Conservation (phyloP, 1,140 invertebrate genomes). For the Drosophila arawakana region DNA sequence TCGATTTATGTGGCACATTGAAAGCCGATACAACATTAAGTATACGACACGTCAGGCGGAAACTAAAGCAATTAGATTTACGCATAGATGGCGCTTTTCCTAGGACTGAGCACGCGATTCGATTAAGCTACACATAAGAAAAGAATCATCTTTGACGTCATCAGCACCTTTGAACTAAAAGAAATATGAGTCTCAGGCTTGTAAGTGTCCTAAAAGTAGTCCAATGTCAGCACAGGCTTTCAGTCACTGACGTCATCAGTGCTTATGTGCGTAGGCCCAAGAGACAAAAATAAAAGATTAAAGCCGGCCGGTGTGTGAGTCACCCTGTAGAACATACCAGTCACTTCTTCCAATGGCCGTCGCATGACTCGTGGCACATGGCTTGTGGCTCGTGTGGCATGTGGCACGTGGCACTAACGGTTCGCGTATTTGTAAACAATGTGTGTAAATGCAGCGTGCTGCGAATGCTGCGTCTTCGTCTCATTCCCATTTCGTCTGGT, state of each 20-base stretch:
- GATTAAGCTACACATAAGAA: conserved; percentile 19
- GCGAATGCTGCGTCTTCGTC: conserved; percentile 3
- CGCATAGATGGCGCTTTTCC: too few species aligned
- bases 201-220: conserved; percentile 55
- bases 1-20: conserved; percentile 27
- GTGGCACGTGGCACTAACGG: conserved; percentile 56
- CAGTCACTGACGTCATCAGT: conserved; percentile 58
- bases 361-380: conserved; percentile 18
- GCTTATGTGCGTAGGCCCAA: conserved; percentile 9
- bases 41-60: conserved; percentile 26
- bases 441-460: conserved; percentile 27
- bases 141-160: conserved; percentile 30
- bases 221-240: conserved; percentile 56
- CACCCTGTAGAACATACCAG: neutral
- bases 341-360: conserved; percentile 3
- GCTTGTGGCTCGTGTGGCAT: conserved; percentile 54
- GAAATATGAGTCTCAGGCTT: neutral
- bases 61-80: conserved; percentile 8
- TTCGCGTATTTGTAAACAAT: conserved; percentile 71
- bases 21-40: neutral
- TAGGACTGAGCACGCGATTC: conserved; percentile 11
- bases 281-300: conserved; percentile 4
- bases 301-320: conserved; percentile 58
- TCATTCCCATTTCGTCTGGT: conserved; percentile 19
- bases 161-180: neutral